Evolutionary conservation across 2,888 invertebrate species (phyloP).

Genomic region (Hydropsyche betteni): DNA sequence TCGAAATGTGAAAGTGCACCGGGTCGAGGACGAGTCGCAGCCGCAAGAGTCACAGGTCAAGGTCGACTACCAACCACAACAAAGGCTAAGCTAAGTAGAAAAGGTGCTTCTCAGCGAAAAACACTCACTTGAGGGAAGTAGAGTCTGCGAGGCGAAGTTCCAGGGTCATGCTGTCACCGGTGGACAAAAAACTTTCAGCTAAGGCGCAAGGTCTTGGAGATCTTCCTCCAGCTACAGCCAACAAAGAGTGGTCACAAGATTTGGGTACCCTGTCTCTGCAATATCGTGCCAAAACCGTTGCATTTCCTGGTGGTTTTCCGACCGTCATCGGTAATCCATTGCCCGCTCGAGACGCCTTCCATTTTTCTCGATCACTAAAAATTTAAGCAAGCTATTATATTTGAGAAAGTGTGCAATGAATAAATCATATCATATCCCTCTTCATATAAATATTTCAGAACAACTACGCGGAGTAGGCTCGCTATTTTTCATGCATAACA

Average conservation of each 20-base stretch:
- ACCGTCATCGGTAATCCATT: constrained; percentile 62
- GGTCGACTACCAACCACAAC: neutral
- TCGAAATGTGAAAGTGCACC: no score
- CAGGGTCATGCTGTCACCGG: constrained; percentile 81
- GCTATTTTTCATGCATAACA: no score
- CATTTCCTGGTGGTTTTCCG: constrained; percentile 73
- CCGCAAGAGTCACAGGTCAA: no score
- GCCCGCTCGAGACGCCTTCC: constrained; percentile 60
- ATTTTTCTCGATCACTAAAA: constrained; percentile 58
- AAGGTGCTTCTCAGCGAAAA: neutral
- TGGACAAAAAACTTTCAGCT: constrained; percentile 84
- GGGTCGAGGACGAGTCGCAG: no score
- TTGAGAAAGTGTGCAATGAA: no score
- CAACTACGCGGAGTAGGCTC: no score
- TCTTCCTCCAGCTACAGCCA: constrained; percentile 61
- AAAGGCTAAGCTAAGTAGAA: neutral
- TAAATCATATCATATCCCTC: no score
- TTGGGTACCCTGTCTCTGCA: constrained; percentile 84
- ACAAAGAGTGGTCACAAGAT: constrained; percentile 83
- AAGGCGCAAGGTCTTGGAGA: constrained; percentile 79
- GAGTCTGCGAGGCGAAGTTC: constrained; percentile 83
- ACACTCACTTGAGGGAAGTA: constrained; percentile 81
- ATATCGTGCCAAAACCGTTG: constrained; percentile 81
- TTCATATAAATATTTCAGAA: no score
- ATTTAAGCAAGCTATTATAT: neutral